phyloP scores from a whole-genome alignment of 2,113 vertebrate species.

The Pongo pygmaeus region DNA sequence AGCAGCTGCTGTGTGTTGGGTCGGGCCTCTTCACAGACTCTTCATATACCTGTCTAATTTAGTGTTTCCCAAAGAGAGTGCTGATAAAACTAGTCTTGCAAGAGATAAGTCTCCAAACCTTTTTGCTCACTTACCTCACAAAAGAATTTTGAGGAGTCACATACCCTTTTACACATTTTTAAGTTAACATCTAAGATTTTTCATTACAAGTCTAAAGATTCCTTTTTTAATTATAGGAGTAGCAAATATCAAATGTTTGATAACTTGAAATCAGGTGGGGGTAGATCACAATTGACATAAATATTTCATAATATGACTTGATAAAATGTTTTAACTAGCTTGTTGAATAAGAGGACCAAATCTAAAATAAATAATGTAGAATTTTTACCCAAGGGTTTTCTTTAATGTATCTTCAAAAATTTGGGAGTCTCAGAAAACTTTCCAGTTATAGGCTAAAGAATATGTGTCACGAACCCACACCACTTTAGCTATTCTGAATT shows the following conservation, averaged over 20 bases:
- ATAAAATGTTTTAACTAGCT: not conserved
- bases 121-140: not conserved
- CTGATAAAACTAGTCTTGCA: not conserved
- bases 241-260: not conserved
- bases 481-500: not conserved
- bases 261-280: not conserved
- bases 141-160: not conserved
- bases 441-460: not conserved
- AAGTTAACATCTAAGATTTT: not conserved
- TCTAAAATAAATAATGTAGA: not conserved
- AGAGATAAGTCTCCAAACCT: not conserved
- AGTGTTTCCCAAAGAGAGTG: not conserved
- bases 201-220: not conserved
- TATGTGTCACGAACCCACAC: not conserved
- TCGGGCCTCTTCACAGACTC: not conserved
- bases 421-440: not conserved
- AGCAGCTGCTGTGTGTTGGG: not conserved
- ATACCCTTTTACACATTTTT: not conserved
- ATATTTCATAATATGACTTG: not conserved
- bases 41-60: not conserved
- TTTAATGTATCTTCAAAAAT: not conserved
- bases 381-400: not conserved
- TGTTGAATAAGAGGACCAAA: not conserved
- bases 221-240: not conserved
- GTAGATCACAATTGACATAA: not conserved